A percentile compares a stretch with the other conserved stretches of the same genome.
Evolutionary conservation across 2,888 invertebrate genomes (phyloP).

Genomic region (Catocala nupta): DNA sequence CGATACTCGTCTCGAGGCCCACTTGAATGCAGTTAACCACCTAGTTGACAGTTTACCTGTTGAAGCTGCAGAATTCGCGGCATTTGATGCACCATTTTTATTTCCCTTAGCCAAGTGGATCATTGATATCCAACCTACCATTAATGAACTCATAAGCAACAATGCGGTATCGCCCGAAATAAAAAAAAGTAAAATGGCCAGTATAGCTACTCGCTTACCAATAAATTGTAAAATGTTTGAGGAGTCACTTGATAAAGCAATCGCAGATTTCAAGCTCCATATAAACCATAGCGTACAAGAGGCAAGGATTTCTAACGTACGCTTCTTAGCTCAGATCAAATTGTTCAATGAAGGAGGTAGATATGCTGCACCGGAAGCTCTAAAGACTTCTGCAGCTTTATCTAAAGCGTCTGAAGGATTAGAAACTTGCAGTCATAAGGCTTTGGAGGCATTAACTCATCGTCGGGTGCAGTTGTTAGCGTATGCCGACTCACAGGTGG

Average conservation of each 20-base stretch:
- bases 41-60: conserved; percentile 61
- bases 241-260: conserved; percentile 63
- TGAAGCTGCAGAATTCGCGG: conserved; percentile 61
- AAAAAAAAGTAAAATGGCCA: conserved; percentile 70
- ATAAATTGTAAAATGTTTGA: conserved; percentile 67
- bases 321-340: conserved; percentile 65
- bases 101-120: conserved; percentile 70
- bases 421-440: conserved; percentile 59
- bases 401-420: conserved; percentile 66
- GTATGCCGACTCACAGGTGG: conserved; percentile 62
- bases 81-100: conserved; percentile 62
- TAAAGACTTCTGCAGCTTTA: conserved; percentile 57
- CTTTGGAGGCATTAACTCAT: conserved; percentile 60
- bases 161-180: conserved; percentile 61
- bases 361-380: conserved; percentile 68
- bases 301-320: conserved; percentile 73
- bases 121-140: conserved; percentile 56
- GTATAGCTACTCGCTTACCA: conserved; percentile 68
- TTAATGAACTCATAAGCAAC: conserved; percentile 54
- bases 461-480: conserved; percentile 62
- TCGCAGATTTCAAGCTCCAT: conserved; percentile 58
- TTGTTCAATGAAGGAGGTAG: conserved; percentile 71
- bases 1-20: conserved; percentile 67
- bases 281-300: conserved; percentile 68
- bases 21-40: conserved; percentile 66